These are phyloP conservation scores for Cryptophagus acutangulus DNA, from an alignment of 2,888 invertebrate species.

Conservation along the genomic window DNA sequence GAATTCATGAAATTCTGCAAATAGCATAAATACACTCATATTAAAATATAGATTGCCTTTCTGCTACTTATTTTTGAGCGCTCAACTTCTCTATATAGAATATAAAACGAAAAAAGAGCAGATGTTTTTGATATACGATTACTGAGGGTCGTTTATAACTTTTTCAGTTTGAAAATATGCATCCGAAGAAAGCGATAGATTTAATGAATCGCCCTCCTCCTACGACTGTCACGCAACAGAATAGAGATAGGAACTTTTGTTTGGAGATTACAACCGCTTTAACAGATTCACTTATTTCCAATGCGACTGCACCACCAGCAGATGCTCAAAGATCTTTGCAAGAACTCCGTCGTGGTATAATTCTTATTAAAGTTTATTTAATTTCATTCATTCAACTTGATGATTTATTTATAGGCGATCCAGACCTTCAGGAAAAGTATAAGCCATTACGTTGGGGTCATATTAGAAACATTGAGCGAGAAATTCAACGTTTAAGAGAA, in stretches of 20 bases:
- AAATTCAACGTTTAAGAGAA: constrained; percentile 46
- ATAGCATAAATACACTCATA: no score
- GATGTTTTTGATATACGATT: no score
- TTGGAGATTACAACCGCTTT: constrained; percentile 38
- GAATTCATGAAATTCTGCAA: no score
- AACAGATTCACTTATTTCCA: constrained; percentile 31
- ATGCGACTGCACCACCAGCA: constrained; percentile 1
- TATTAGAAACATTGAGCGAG: constrained; percentile 48
- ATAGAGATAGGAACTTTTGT: constrained; percentile 36
- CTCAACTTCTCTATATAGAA: no score
- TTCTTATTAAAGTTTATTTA: neutral
- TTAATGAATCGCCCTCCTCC: constrained; percentile 35
- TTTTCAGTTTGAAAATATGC: constrained; percentile 32
- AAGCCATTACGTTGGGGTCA: constrained; percentile 49
- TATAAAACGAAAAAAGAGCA: no score
- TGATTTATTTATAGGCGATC: constrained; percentile 28
- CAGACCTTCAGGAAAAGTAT: constrained; percentile 44
- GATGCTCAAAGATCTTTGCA: constrained; percentile 22
- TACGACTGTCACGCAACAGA: constrained; percentile 24
- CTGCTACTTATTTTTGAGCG: no score
- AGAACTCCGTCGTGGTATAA: neutral
- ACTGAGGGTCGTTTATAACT: no score
- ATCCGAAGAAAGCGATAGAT: constrained; percentile 35
- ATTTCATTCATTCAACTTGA: constrained; percentile 3
- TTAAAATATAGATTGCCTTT: no score